These are phyloP conservation scores for Brenthis daphne DNA, from an alignment of 2,888 invertebrate genomes.

Conservation along the genomic window DNA sequence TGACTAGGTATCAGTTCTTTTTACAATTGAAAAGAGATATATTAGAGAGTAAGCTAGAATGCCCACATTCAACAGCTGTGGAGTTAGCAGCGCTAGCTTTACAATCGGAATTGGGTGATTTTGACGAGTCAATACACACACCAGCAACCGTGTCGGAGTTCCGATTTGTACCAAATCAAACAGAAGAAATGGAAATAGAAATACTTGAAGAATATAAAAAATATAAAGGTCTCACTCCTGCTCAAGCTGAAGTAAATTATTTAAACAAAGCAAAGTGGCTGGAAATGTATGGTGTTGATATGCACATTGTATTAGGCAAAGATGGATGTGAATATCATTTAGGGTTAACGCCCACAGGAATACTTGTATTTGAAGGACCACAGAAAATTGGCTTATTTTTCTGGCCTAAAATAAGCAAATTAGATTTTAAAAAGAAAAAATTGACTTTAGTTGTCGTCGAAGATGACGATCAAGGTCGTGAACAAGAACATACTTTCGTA, in stretches of 20 bases:
- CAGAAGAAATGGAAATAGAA: constrained; percentile 97
- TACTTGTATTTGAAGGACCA: constrained; percentile 97
- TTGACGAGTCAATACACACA: constrained; percentile 94
- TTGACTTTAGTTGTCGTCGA: constrained; percentile 98
- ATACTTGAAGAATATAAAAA: constrained; percentile 96
- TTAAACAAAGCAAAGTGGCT: constrained; percentile 98
- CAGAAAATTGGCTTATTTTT: constrained; percentile 99
- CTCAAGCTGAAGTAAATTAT: constrained; percentile 97
- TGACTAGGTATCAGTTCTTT: constrained; percentile 99
- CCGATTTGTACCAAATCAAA: constrained; percentile 97
- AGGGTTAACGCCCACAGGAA: constrained; percentile 98
- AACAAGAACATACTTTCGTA: constrained; percentile 99
- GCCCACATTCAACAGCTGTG: constrained; percentile 92
- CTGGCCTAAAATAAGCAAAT: constrained; percentile 99
- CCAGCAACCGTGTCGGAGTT: constrained; percentile 99
- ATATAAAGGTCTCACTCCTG: constrained; percentile 93
- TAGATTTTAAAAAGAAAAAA: constrained; percentile 99
- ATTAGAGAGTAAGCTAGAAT: constrained; percentile 93
- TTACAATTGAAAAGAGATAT: constrained; percentile 98
- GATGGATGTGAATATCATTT: constrained; percentile 98
- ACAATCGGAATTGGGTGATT: constrained; percentile 99
- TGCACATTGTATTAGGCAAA: constrained; percentile 98
- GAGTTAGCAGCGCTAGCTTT: constrained; percentile 95
- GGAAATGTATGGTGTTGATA: constrained; percentile 99
- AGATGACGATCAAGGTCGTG: constrained; percentile 97